phyloP scores from a whole-genome alignment of 2,888 invertebrate genomes.

The Tachina grossa region DNA sequence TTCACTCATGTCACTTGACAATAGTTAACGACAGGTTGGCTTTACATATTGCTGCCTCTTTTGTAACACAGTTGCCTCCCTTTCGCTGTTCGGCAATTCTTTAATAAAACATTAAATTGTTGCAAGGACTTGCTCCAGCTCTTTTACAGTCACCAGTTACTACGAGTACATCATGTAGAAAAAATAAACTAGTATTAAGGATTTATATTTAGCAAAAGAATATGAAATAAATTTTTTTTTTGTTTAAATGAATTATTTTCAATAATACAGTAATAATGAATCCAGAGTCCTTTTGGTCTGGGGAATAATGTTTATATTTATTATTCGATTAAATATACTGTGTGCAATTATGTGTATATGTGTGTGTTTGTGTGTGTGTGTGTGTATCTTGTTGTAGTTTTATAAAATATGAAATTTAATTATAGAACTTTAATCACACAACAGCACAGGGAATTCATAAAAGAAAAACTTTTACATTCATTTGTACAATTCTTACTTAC shows the following conservation, averaged over 20 bases:
- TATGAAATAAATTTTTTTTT: constrained; percentile 4
- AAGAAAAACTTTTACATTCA: constrained; percentile 46
- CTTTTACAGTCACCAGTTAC: background rate
- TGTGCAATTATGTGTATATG: no score
- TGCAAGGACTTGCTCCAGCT: background rate
- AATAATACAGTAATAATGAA: constrained; percentile 41
- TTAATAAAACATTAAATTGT: background rate
- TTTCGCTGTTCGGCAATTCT: constrained; percentile 48
- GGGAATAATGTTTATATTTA: background rate
- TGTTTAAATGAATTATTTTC: constrained; percentile 26
- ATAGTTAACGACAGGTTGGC: constrained; percentile 61
- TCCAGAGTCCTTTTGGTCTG: constrained; percentile 5
- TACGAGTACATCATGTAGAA: background rate
- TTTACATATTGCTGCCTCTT: constrained; percentile 43
- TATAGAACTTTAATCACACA: constrained; percentile 40
- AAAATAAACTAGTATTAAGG: constrained; percentile 14
- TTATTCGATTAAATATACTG: constrained; percentile 20
- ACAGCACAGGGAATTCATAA: background rate
- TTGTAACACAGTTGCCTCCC: constrained; percentile 47
- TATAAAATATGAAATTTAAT: constrained; percentile 47
- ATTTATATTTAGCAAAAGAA: constrained; percentile 5
- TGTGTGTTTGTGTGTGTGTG: background rate
- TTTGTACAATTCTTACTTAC: constrained; percentile 43
- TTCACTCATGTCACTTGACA: constrained; percentile 31
- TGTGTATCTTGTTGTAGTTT: background rate